Conservation (phyloP, 2,888 invertebrate genomes). For the Anoncus sp. region DNA sequence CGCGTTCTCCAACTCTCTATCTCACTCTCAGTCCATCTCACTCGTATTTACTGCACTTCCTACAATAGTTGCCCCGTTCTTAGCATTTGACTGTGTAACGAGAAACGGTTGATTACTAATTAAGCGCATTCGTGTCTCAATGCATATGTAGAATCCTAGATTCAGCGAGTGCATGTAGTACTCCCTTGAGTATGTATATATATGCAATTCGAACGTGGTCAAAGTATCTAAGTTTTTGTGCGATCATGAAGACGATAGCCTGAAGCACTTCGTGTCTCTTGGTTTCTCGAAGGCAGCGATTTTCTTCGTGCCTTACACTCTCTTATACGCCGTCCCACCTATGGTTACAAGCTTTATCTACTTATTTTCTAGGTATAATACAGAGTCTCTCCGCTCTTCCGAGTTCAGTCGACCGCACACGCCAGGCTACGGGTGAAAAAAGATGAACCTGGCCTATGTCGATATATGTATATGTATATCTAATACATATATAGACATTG, state of each 20-base stretch:
- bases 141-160: conserved; percentile 6
- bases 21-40: conserved; percentile 6
- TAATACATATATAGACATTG: conserved; percentile 3
- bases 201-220: conserved; percentile 11
- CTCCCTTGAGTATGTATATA: not conserved
- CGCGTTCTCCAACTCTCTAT: not conserved
- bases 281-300: conserved; percentile 2
- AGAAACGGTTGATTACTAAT: conserved; percentile 53
- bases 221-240: conserved; percentile 23
- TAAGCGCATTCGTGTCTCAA: conserved; percentile 44
- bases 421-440: conserved; percentile 29
- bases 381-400: conserved; percentile 7
- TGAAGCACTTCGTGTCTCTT: not conserved
- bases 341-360: conserved; percentile 23
- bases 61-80: conserved; percentile 34
- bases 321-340: not conserved
- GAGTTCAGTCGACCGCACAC: conserved; percentile 12
- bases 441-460: conserved; percentile 3
- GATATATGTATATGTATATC: too few species aligned
- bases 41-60: conserved; percentile 19
- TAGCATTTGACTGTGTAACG: conserved; percentile 43
- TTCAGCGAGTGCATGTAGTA: conserved; percentile 20
- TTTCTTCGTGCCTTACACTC: conserved; percentile 21
- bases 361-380: conserved; percentile 16
- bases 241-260: conserved; percentile 20